A percentile compares a stretch with the other conserved stretches of the same genome.
Evolutionary conservation across 2,888 invertebrate species (phyloP).

Genomic region (Nebria salina): DNA sequence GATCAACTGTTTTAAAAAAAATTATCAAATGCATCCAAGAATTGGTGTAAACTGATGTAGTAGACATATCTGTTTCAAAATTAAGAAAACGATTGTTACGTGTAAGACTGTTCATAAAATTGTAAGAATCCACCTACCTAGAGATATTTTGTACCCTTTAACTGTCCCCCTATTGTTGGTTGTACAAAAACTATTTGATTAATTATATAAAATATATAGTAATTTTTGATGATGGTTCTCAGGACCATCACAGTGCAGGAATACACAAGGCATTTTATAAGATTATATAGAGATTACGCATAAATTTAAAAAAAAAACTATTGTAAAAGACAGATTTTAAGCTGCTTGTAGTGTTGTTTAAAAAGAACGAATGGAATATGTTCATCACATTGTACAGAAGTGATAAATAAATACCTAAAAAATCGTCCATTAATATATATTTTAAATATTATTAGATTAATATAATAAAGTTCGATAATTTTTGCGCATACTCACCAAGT

Average conservation of each 20-base stretch:
- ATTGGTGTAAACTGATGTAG: constrained; percentile 32
- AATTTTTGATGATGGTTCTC: constrained; percentile 24
- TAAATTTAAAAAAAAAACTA: neutral
- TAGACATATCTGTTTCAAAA: constrained; percentile 45
- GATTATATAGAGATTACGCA: constrained; percentile 22
- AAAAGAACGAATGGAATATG: constrained; percentile 11
- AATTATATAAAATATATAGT: constrained; percentile 20
- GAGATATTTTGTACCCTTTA: constrained; percentile 45
- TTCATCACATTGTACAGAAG: constrained; percentile 16
- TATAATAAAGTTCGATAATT: constrained; percentile 6
- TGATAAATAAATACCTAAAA: constrained; percentile 20
- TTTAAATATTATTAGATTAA: constrained; percentile 36
- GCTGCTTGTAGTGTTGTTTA: constrained; percentile 24
- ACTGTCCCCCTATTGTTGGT: constrained; percentile 41
- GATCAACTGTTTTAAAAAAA: neutral
- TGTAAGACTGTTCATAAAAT: constrained; percentile 41
- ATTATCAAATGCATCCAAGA: constrained; percentile 31
- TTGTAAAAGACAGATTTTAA: constrained; percentile 21
- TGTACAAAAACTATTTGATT: constrained; percentile 6
- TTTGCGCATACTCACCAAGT: neutral
- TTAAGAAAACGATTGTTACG: constrained; percentile 32
- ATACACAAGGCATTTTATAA: constrained; percentile 38
- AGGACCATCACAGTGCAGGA: constrained; percentile 34
- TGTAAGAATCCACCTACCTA: constrained; percentile 27
- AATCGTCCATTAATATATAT: constrained; percentile 31